phyloP scores from a whole-genome alignment of 2,113 vertebrate species.

The Sinosuthora webbiana region DNA sequence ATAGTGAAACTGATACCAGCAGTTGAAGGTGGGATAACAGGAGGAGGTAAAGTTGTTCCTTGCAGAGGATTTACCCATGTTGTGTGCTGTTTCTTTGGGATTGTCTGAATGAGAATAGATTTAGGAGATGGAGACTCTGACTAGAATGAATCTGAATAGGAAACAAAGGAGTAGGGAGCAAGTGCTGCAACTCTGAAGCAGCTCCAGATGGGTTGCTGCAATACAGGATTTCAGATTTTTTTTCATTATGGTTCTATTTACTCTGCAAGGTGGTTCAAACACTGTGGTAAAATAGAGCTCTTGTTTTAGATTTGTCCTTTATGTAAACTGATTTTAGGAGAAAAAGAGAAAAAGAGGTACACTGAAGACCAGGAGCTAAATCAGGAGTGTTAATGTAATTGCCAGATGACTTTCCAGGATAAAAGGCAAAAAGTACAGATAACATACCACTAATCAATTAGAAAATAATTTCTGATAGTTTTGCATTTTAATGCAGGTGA shows the following conservation, averaged over 20 bases:
- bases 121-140: background rate
- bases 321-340: background rate
- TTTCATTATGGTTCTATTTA: background rate
- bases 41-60: constrained; percentile 5
- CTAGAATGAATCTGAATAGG: background rate
- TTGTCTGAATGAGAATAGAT: background rate
- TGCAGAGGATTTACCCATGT: background rate
- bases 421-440: background rate
- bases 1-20: background rate
- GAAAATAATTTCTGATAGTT: background rate
- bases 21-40: background rate
- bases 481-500: background rate
- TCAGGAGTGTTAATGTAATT: background rate
- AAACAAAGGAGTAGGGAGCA: background rate
- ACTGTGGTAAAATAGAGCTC: background rate
- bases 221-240: background rate
- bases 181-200: background rate
- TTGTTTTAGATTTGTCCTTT: background rate
- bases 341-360: background rate
- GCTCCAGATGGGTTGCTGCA: background rate
- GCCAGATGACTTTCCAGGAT: background rate
- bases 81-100: background rate
- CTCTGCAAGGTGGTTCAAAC: background rate
- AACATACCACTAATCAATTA: background rate
- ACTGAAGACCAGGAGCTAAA: background rate